These are phyloP conservation scores for Channa maculata DNA, from an alignment of 2,113 vertebrate species.

Conservation along the genomic window DNA sequence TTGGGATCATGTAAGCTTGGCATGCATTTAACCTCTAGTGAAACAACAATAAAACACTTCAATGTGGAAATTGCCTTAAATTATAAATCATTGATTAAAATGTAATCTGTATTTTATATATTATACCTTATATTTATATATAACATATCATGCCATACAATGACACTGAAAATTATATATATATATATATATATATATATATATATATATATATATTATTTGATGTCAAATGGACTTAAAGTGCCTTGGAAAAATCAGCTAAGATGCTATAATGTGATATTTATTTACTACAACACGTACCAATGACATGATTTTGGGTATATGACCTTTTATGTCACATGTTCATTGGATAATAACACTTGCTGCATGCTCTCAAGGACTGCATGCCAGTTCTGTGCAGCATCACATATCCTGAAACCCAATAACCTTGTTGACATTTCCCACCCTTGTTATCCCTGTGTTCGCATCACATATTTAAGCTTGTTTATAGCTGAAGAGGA, in stretches of 20 bases:
- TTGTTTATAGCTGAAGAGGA: conserved; percentile 62
- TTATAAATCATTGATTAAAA: neutral
- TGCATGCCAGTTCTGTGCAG: conserved; percentile 28
- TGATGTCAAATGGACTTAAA: neutral
- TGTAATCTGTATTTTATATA: neutral
- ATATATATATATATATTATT: no score
- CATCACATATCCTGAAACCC: conserved; percentile 53
- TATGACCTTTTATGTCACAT: conserved; percentile 34
- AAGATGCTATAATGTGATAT: neutral
- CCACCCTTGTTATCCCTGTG: conserved; percentile 37
- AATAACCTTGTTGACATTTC: conserved; percentile 51
- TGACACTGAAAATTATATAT: neutral
- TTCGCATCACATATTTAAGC: conserved; percentile 60
- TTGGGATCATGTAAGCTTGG: conserved; percentile 3
- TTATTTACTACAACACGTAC: conserved; percentile 14
- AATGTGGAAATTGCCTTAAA: neutral
- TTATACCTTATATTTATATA: no score
- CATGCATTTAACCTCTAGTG: neutral
- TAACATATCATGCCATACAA: neutral
- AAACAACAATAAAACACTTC: conserved; percentile 1
- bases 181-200: no score
- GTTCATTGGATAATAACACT: conserved; percentile 41
- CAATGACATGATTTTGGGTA: conserved; percentile 11
- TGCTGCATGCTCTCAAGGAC: conserved; percentile 19
- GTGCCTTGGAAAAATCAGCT: neutral